Conservation (phyloP, 2,797 vertebrate species). For the Syngnathus rostellatus region DNA sequence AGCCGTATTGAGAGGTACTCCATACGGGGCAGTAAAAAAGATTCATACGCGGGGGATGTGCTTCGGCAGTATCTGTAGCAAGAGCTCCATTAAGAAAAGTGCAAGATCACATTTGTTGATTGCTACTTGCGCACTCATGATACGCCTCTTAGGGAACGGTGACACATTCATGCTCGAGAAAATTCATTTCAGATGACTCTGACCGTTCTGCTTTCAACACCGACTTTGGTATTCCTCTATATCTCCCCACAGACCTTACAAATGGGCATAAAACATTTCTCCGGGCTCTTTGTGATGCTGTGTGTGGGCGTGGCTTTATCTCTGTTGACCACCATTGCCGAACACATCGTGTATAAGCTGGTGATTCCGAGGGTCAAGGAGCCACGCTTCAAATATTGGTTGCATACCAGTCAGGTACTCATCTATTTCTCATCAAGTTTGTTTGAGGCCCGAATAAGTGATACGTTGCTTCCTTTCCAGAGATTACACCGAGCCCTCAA, state of each 20-base stretch:
- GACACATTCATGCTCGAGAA: neutral
- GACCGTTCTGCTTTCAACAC: neutral
- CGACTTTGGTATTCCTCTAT: neutral
- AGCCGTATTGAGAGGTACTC: slow-evolving; percentile 13
- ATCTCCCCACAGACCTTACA: slow-evolving; percentile 80
- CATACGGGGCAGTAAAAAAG: slow-evolving; percentile 21
- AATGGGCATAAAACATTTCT: slow-evolving; percentile 98
- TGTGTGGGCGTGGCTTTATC: slow-evolving; percentile 88
- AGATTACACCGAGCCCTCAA: slow-evolving; percentile 92
- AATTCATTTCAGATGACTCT: neutral
- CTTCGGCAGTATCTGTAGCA: slow-evolving; percentile 19
- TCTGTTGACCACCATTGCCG: slow-evolving; percentile 87
- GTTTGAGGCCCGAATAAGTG: neutral
- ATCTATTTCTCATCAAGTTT: neutral
- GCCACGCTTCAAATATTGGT: slow-evolving; percentile 89
- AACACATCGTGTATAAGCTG: slow-evolving; percentile 87
- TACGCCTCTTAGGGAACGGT: neutral
- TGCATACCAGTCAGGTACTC: slow-evolving; percentile 94
- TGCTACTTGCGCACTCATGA: neutral
- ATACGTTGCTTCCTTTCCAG: slow-evolving; percentile 64
- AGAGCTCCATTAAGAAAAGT: slow-evolving; percentile 19
- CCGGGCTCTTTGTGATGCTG: slow-evolving; percentile 94
- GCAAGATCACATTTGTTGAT: slow-evolving; percentile 12
- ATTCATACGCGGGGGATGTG: slow-evolving; percentile 6
- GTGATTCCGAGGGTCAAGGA: slow-evolving; percentile 88